These are phyloP conservation scores for Blastomussa wellsi DNA, from an alignment of 92 coral and sea anemone species.

Conservation along the genomic window DNA sequence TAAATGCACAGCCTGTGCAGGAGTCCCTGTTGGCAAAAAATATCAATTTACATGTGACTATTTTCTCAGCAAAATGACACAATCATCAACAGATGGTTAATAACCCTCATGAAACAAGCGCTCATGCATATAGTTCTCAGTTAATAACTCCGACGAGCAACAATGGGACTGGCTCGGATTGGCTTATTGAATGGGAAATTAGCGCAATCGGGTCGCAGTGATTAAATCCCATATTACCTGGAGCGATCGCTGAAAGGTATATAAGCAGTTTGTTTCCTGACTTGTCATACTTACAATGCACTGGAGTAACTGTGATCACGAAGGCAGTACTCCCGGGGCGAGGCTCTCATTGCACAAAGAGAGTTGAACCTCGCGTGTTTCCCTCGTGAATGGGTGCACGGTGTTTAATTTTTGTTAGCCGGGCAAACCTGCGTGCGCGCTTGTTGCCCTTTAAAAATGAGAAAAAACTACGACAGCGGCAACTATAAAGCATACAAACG, in stretches of 20 bases:
- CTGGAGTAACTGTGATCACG: slow-evolving; percentile 67
- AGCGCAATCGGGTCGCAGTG: background rate
- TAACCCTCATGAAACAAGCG: background rate
- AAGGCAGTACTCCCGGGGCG: slow-evolving; percentile 66
- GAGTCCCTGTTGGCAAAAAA: background rate
- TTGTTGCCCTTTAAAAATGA: slow-evolving; percentile 46
- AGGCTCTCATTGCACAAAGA: slow-evolving; percentile 55
- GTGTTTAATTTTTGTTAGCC: slow-evolving; percentile 70
- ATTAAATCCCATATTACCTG: background rate
- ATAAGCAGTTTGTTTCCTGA: background rate
- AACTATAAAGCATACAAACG: background rate
- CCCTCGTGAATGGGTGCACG: slow-evolving; percentile 58
- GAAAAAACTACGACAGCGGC: background rate
- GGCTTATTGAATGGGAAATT: background rate
- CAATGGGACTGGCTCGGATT: too few relatives aligned
- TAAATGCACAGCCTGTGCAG: background rate
- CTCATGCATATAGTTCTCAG: background rate
- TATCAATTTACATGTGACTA: background rate
- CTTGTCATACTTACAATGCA: slow-evolving; percentile 65
- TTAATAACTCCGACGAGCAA: background rate
- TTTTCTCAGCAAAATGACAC: background rate
- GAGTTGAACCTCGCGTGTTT: slow-evolving; percentile 64
- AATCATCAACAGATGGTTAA: background rate
- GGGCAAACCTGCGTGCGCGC: slow-evolving; percentile 72
- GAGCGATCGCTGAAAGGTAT: background rate